Conservation (phyloP, 2,113 vertebrate species). For the Pithys albifrons region DNA sequence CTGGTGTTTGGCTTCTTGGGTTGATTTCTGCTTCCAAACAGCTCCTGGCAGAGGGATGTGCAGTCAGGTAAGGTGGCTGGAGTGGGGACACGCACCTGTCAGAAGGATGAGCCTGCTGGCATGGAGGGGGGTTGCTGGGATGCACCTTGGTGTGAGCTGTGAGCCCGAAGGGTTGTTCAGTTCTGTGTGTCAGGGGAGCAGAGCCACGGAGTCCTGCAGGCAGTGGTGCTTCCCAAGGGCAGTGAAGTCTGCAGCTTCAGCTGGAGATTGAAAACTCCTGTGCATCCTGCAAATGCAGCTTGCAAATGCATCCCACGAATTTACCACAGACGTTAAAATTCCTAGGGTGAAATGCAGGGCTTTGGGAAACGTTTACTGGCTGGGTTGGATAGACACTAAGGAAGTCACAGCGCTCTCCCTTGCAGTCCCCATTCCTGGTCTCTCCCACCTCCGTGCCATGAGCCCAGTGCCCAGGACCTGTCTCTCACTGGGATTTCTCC, state of each 20-base stretch:
- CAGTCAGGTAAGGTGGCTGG: background rate
- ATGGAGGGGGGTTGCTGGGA: fast-evolving
- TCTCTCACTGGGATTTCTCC: background rate
- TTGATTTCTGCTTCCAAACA: background rate
- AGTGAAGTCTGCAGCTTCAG: background rate
- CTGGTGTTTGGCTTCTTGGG: background rate
- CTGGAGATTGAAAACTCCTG: fast-evolving
- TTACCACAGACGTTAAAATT: fast-evolving
- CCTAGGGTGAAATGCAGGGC: background rate
- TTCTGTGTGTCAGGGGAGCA: background rate
- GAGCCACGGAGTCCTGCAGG: background rate
- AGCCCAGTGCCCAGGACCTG: background rate
- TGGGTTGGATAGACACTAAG: background rate
- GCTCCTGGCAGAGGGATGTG: background rate
- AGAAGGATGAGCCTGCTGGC: fast-evolving
- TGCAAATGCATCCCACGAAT: background rate
- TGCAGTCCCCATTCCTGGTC: fast-evolving
- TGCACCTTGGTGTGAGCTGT: fast-evolving
- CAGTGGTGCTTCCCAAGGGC: background rate
- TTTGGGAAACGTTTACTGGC: background rate
- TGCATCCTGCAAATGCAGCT: background rate
- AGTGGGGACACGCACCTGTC: fast-evolving
- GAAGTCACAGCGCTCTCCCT: background rate
- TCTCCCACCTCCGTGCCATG: fast-evolving
- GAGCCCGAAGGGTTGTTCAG: background rate